phyloP scores from a whole-genome alignment of 2,888 invertebrate genomes.

The Drosophila anomelani region DNA sequence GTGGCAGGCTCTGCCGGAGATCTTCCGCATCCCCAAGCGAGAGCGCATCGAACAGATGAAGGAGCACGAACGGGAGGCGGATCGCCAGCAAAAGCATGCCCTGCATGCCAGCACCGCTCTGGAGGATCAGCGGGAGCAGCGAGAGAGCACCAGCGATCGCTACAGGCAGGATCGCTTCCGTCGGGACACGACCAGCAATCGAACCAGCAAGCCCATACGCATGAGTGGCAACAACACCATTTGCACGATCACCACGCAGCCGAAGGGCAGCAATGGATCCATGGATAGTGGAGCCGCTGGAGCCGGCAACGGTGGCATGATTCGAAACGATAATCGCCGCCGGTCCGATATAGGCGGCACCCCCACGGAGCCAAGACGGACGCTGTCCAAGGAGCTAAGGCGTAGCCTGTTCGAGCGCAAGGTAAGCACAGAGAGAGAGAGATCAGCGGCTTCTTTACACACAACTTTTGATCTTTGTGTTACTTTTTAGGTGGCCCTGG shows the following conservation, averaged over 20 bases:
- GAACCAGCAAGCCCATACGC: constrained; percentile 51
- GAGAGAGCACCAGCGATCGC: constrained; percentile 63
- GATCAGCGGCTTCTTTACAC: neutral
- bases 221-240: constrained; percentile 73
- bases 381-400: constrained; percentile 82
- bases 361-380: constrained; percentile 39
- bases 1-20: constrained; percentile 84
- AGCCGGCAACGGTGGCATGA: constrained; percentile 10
- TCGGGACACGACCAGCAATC: constrained; percentile 48
- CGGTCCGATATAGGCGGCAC: constrained; percentile 32
- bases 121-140: constrained; percentile 38
- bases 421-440: constrained; percentile 50
- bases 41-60: constrained; percentile 97
- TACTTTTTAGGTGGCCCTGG: constrained; percentile 79
- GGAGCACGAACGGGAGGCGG: constrained; percentile 96
- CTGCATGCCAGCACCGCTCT: constrained; percentile 36
- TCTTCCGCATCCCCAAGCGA: constrained; percentile 96
- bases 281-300: constrained; percentile 9
- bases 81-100: constrained; percentile 83
- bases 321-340: constrained; percentile 23
- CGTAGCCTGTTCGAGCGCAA: constrained; percentile 83
- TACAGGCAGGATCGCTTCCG: constrained; percentile 66
- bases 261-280: constrained; percentile 38
- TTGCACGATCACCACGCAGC: constrained; percentile 64
- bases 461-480: neutral